Conservation (phyloP, 2,113 vertebrate genomes). For the Lepisosteus osseus region DNA sequence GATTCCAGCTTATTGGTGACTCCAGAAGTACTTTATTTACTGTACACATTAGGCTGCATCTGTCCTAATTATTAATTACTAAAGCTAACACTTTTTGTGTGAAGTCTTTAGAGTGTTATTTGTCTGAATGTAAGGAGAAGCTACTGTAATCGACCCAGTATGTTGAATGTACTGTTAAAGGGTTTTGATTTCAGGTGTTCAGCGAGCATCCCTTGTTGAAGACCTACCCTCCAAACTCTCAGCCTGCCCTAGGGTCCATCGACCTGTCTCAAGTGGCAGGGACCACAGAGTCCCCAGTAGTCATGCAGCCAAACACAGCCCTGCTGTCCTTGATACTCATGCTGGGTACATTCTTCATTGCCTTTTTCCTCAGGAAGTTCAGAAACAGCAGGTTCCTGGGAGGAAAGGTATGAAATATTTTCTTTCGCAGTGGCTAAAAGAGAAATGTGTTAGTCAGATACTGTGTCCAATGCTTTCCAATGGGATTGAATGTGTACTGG, state of each 20-base stretch:
- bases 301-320: constrained; percentile 94
- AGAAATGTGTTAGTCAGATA: too few relatives aligned
- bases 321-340: constrained; percentile 94
- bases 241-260: constrained; percentile 37
- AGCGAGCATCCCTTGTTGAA: constrained; percentile 86
- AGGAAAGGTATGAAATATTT: constrained; percentile 74
- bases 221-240: constrained; percentile 64
- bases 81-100: too few relatives aligned
- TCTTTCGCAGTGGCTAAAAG: too few relatives aligned
- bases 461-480: too few relatives aligned
- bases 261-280: constrained; percentile 33
- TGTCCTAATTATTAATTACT: too few relatives aligned
- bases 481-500: too few relatives aligned
- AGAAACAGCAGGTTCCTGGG: constrained; percentile 94
- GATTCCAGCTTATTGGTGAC: too few relatives aligned
- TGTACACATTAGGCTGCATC: too few relatives aligned
- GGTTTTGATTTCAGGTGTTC: constrained; percentile 74
- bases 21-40: too few relatives aligned
- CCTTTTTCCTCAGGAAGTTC: constrained; percentile 95
- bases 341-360: constrained; percentile 94
- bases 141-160: too few relatives aligned
- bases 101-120: too few relatives aligned
- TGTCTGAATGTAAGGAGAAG: too few relatives aligned
- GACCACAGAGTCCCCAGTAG: constrained; percentile 31
- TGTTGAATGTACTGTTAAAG: background rate